Evolutionary conservation across 2,888 invertebrate species (phyloP), one percentile per base, ranked within the genome.

Genomic region (Drosophila dives): DNA sequence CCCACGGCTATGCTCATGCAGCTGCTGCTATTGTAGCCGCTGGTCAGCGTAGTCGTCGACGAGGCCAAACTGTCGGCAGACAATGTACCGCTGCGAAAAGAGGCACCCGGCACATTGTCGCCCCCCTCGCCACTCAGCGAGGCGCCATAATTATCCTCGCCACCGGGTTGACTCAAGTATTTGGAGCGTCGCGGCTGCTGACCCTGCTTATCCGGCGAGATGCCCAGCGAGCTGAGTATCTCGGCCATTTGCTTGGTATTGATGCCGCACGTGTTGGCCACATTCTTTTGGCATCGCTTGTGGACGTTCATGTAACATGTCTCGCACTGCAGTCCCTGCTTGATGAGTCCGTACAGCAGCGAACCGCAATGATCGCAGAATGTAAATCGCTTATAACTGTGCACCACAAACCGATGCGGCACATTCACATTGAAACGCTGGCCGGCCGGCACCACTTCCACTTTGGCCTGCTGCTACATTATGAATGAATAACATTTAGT

Each of bases 341-440:
- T 97, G 92, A 98, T 96, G 90, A 99, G 95, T 33, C 99, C 99
- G 93, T 99, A 99, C 75, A 99, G 95, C 92, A 99, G 95, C 74
- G 99, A 99, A 84, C 99, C 99, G 94, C 99, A 99, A 94, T 99
- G 99, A 94, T 99, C 99, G 94, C 99, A 99, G 94, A 99, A 99
- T 36, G 99, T 99, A 94, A 99, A 99, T 84, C 98, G 95, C 94
- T 98, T 99, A 94, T 98, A 99, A 88, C 96, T 99, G 94, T 99
- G 99, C 91, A 99, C 97, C 89, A 96, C 96, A 94, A 98, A 98
- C 77, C 98, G 96, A 94, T 99, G 99, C 83, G 99, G 99, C 91
- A 99, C 96, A 94, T 99, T 99, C 91, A 99, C 99, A 94, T 97
- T 99, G 95, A 99, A 99, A 80, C 99, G 95, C 93, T 96, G 95